Base-by-base conservation (phyloP, 2,888 invertebrate species). In the Acanthosepion lycidas region DNA sequence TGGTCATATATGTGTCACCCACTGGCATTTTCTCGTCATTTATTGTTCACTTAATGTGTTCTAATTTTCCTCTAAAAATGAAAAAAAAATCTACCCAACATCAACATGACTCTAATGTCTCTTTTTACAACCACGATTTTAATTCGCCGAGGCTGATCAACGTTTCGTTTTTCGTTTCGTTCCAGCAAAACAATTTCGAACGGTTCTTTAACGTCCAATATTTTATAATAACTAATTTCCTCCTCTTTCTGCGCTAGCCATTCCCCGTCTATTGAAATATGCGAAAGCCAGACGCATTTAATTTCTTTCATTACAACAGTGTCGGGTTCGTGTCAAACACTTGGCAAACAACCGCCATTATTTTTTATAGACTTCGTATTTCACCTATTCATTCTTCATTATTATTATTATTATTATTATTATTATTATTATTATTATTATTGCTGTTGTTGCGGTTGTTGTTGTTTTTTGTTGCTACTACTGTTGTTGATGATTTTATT, bases 291-390 rank as follows among this genome's bases (percentile, higher is more conserved):
- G 78, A n/a, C 78, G 78, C 78, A 78, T 78, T 78, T n/a, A 78
- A 78, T n/a, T 78, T 78, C 78, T n/a, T 78, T n/a, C n/a, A 78
- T n/a, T n/a, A 33, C n/a, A 78, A 78, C 78, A 78, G 78, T 78
- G 78, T 78, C 78, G 78, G 78, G 78, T 78, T 78, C 78, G 78
- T 78, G 78, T 78, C n/a, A 78, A 78, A 78, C 33, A 78, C n/a
- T 18, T n/a, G n/a, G n/a, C 93, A 94, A 78, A 94, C 92, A 94
- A 93, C 78, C 78, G 91, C 33, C 53, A 91, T 91, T 53, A 92
- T 33, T 92, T 92, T 51, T 42, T 48, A 92, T 26, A 28, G 12
- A 15, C 26, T 15, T 92, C 15, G 12, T 92, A 92, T 51, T 49
- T 51, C 92, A 28, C 18, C 12, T 92, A 92, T 92, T 51, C 15